phyloP scores from a whole-genome alignment of 2,888 invertebrate genomes.

The Scaptomyza tumidula region DNA sequence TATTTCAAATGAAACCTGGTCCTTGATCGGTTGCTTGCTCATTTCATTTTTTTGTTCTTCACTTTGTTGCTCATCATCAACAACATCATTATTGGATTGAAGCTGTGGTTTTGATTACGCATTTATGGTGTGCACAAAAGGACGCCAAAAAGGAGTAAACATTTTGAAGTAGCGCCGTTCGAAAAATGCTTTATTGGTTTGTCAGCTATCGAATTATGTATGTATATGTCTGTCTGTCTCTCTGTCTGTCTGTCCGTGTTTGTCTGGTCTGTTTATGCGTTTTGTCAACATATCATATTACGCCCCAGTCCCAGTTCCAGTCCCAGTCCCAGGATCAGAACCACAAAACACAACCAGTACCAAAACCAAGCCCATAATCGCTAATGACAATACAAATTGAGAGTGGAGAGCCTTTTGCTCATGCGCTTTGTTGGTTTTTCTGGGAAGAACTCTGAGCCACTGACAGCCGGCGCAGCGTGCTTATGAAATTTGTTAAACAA shows the following conservation, averaged over 20 bases:
- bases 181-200: conserved; percentile 73
- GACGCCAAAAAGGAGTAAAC: conserved; percentile 72
- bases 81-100: conserved; percentile 13
- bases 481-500: conserved; percentile 67
- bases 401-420: conserved; percentile 41
- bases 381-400: conserved; percentile 79
- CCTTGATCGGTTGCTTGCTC: conserved; percentile 30
- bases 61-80: conserved; percentile 44
- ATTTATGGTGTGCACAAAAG: conserved; percentile 63
- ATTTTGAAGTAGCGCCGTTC: conserved; percentile 79
- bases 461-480: conserved; percentile 63
- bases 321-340: conserved; percentile 24
- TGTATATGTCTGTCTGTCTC: conserved; percentile 8
- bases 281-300: conserved; percentile 77
- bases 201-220: conserved; percentile 63
- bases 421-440: conserved; percentile 65
- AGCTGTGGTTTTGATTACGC: conserved; percentile 76
- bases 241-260: not conserved
- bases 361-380: conserved; percentile 63
- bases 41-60: conserved; percentile 23
- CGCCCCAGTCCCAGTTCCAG: conserved; percentile 55
- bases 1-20: conserved; percentile 69
- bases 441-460: conserved; percentile 47
- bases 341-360: conserved; percentile 59
- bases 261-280: conserved; percentile 51